Evolutionary conservation across 2,888 invertebrate species (phyloP), one percentile per base, ranked within the genome.

Genomic region (Romanomermis culicivorax): DNA sequence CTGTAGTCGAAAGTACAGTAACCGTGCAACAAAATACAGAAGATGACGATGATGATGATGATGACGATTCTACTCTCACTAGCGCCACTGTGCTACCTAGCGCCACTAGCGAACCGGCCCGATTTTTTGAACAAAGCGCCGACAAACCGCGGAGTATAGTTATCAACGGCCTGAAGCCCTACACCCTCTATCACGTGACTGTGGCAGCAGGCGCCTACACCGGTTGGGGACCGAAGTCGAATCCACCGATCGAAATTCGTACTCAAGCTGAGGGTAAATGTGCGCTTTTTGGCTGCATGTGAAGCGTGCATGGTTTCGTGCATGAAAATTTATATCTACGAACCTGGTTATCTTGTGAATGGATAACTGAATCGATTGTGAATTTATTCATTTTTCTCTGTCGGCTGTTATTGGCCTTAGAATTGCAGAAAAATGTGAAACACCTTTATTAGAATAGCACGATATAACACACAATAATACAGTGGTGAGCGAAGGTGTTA

Each of bases 201-300:
- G 85, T 93, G 68, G 77, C 87, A 64, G 93, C 93, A 61, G 88
- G 88, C 68, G 95, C 93, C 65, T 82, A 81, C 67, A 86, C 91
- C 64, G 95, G 95, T 69, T 88, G 89, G 74, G 93, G 95, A 42
- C 93, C 85, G 60, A 79, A 82, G 67, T 88, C 88, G 64, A 82
- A 82, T 74, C 86, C 87, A 60, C 82, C 29, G 27, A 20, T 89
- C 77, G 80, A 81, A 68, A 82, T 88, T 67, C 82, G 83, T 77
- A 93, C 93, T 63, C 85, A 85, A 71, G 93, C 93, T 82, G 91
- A 89, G 81, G 93, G 95, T 95, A 89, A 82, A 89, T 67, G n/a
- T n/a, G n/a, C n/a, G n/a, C n/a, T n/a, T n/a, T n/a, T n/a, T n/a
- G n/a, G n/a, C n/a, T n/a, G n/a, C n/a, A n/a, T n/a, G n/a, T n/a